Evolutionary conservation across 1,140 invertebrate genomes (phyloP).

Genomic region (Portunus trituberculatus): DNA sequence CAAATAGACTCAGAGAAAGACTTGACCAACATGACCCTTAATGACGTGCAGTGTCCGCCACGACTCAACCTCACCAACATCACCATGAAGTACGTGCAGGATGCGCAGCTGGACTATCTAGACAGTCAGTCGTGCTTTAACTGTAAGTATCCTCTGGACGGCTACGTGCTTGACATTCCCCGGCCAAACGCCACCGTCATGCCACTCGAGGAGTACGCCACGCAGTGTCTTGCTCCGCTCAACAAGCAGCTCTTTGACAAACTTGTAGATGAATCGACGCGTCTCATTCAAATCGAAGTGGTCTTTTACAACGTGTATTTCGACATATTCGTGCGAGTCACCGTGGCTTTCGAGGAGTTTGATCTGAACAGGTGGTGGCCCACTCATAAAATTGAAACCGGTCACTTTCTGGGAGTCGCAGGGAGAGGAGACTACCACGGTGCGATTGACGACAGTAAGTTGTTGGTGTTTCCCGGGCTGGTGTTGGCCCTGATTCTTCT

Average conservation of each 20-base stretch:
- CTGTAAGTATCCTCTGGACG: slow-evolving; percentile 30
- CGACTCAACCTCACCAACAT: background rate
- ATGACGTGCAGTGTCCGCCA: background rate
- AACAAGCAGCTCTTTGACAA: background rate
- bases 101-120: background rate
- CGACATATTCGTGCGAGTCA: slow-evolving; percentile 35
- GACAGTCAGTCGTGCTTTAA: slow-evolving; percentile 28
- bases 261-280: background rate
- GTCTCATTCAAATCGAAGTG: slow-evolving; percentile 34
- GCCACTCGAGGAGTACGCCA: background rate
- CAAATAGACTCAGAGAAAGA: background rate
- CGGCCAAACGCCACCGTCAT: background rate
- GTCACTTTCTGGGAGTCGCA: background rate
- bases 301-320: background rate
- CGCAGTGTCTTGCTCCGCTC: background rate
- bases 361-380: slow-evolving; percentile 17
- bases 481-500: background rate
- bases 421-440: slow-evolving; percentile 37
- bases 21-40: background rate
- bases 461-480: slow-evolving; percentile 7
- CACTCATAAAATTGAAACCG: background rate
- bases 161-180: slow-evolving; percentile 41
- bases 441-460: background rate
- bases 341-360: background rate
- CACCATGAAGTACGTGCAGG: background rate